These are phyloP conservation scores for Philereme transversata DNA, from an alignment of 2,888 invertebrate species.

Conservation along the genomic window DNA sequence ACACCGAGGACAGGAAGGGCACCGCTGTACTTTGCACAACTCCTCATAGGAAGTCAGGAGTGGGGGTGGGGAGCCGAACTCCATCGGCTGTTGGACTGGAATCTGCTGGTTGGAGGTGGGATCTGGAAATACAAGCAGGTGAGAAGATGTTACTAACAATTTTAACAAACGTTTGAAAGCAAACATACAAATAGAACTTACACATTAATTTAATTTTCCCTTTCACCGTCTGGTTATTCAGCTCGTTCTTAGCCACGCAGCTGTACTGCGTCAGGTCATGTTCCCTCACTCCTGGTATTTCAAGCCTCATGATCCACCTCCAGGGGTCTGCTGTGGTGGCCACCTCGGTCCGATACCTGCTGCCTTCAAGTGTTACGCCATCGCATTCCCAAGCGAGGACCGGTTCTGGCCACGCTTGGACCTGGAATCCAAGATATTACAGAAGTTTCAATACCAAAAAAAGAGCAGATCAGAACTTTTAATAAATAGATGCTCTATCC, in stretches of 20 bases:
- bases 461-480: too few relatives aligned
- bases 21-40: slow-evolving; percentile 72
- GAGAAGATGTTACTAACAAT: too few relatives aligned
- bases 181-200: slow-evolving; percentile 47
- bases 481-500: too few relatives aligned
- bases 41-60: slow-evolving; percentile 74
- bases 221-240: slow-evolving; percentile 90
- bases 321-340: slow-evolving; percentile 70
- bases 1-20: slow-evolving; percentile 74
- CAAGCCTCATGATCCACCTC: slow-evolving; percentile 91
- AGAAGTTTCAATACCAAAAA: too few relatives aligned
- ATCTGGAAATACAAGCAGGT: slow-evolving; percentile 44
- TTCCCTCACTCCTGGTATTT: slow-evolving; percentile 87
- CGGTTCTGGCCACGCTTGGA: slow-evolving; percentile 94
- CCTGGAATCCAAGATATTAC: slow-evolving; percentile 57
- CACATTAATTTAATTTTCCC: slow-evolving; percentile 79
- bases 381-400: slow-evolving; percentile 94
- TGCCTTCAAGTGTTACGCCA: slow-evolving; percentile 88
- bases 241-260: slow-evolving; percentile 93
- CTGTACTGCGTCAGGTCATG: slow-evolving; percentile 91
- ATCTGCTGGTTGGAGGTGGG: slow-evolving; percentile 62
- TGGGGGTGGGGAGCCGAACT: slow-evolving; percentile 73
- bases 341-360: slow-evolving; percentile 67
- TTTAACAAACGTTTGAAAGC: too few relatives aligned
- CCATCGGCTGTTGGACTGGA: slow-evolving; percentile 63